Evolutionary conservation across 1,140 invertebrate genomes (phyloP), one percentile per base, ranked within the genome.

Genomic region (Ceratitis capitata): DNA sequence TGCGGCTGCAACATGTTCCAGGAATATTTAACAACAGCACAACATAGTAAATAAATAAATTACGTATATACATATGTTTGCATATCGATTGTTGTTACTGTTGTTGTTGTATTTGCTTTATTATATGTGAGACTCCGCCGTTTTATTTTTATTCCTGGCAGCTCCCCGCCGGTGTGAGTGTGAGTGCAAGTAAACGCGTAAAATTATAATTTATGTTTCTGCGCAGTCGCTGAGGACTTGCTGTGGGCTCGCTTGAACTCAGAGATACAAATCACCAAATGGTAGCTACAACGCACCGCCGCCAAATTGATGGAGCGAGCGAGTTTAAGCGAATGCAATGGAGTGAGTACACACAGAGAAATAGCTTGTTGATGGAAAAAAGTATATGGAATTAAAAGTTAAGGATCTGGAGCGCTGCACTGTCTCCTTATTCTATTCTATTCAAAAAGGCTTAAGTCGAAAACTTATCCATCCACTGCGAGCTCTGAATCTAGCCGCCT

Each of bases 1-100:
- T 39, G 32, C n/a, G 69, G n/a, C n/a, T n/a, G n/a, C 69, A 78
- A 78, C 69, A 78, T 78, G 69, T 78, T 78, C 69, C 69, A 78
- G 69, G 69, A 78, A 78, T 45, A 78, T 45, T 47, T 45, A 23
- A 78, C 69, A 78, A 32, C 39, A 39, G n/a, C 19, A 45, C 69
- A 39, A 78, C 35, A 78, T 78, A 78, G 19, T 78, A 45, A 42
- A 74, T 74, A 74, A 78, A 78, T 78, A 78, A 78, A 26, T 45
- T n/a, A n/a, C n/a, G n/a, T n/a, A n/a, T n/a, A n/a, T n/a, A n/a
- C n/a, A n/a, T n/a, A n/a, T n/a, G n/a, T n/a, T n/a, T n/a, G 39
- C 39, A 26, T 35, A 69, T 61, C 23, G 29, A 29, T 32, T 61
- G 61, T 69, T 69, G 61, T 39, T 35, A 19, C 51, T 69, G 10